Base-by-base conservation (phyloP, 2,888 invertebrate genomes). In the Macaria liturata region DNA sequence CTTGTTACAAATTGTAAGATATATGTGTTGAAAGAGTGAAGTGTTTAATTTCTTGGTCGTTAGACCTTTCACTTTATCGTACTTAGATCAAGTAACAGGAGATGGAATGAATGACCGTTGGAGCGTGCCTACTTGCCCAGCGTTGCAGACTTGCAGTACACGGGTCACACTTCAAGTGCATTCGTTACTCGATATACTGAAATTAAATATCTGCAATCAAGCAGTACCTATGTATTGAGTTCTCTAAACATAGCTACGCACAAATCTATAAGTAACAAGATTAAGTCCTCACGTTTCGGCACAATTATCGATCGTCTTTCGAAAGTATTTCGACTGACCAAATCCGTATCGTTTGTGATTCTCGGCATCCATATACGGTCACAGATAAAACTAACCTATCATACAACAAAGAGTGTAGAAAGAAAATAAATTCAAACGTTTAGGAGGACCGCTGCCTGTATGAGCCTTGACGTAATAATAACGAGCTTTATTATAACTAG, bases 141-240 rank as follows among this genome's bases (percentile, higher is more conserved):
- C 20, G 20, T 20, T 20, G 20, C 20, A 88, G 42, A 42, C 9
- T 9, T 37, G 20, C 6, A 39, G 42, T n/a, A 42, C 42, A 87
- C 90, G 86, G 88, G 84, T 85, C 80, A 80, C 83, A 85, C 81
- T 81, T 75, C 76, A 78, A 79, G 77, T 85, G 83, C 84, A 85
- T 68, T 78, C 78, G 88, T 76, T 75, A 91, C 79, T 76, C 74
- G 84, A 89, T 87, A 86, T 72, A 72, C 68, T 77, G 80, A 83
- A 86, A 86, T 71, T 57, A 71, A 76, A 81, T 81, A 80, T 75
- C 73, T 71, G 69, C 67, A 69, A 63, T 65, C 64, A 67, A 73
- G 72, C 67, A 69, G 67, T 65, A 20, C 20, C 20, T 20, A 67
- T 69, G 42, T 42, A 42, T 9, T 63, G 58, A 61, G 64, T 67